A percentile compares a stretch with the other conserved stretches of the same genome.
Evolutionary conservation across 2,113 vertebrate genomes (phyloP).

Genomic region (Pterophyllum scalare): DNA sequence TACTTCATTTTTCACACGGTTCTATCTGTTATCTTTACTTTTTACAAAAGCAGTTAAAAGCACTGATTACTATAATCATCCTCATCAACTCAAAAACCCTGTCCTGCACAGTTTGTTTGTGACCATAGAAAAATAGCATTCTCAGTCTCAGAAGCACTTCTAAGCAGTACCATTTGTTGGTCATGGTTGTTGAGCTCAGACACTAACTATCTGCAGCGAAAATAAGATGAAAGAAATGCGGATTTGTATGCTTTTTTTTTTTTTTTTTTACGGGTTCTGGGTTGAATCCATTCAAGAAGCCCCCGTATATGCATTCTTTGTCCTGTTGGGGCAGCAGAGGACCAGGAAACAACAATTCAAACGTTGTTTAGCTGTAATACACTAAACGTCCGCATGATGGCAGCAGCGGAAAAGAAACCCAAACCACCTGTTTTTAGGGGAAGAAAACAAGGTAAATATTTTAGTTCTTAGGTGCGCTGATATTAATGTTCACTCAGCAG

Average conservation of each 20-base stretch:
- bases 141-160: too few relatives aligned
- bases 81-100: too few relatives aligned
- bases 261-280: too few relatives aligned
- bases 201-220: too few relatives aligned
- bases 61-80: too few relatives aligned
- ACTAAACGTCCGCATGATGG: conserved; percentile 62
- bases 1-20: too few relatives aligned
- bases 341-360: background rate
- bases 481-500: background rate
- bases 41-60: too few relatives aligned
- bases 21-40: too few relatives aligned
- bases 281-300: background rate
- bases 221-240: background rate
- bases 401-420: conserved; percentile 44
- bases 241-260: background rate
- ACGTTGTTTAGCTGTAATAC: conserved; percentile 1
- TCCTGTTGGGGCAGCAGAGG: conserved; percentile 33
- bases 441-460: background rate
- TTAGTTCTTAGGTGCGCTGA: background rate
- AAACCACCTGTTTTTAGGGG: background rate
- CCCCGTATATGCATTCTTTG: background rate
- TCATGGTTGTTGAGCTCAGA: background rate
- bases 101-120: too few relatives aligned
- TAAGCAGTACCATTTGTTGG: too few relatives aligned
- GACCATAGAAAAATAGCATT: too few relatives aligned